phyloP scores from a whole-genome alignment of 2,113 vertebrate genomes.

The Lophura nycthemera region DNA sequence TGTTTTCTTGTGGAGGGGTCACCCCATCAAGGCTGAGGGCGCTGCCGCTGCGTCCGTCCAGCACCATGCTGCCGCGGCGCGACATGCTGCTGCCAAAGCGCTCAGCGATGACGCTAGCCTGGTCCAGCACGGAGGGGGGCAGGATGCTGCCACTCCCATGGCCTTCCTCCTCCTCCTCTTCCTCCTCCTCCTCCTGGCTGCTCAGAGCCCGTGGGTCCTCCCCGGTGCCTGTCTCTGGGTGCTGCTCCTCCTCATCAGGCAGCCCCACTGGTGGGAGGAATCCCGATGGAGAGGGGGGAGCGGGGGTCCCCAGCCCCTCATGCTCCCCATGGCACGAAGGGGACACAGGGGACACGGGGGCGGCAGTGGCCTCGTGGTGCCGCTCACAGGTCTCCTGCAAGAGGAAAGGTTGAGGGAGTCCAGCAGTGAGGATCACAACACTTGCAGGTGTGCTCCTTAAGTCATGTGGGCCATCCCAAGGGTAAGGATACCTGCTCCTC shows the following conservation, averaged over 20 bases:
- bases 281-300: background rate
- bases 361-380: background rate
- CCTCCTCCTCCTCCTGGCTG: constrained; percentile 87
- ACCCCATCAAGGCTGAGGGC: constrained; percentile 79
- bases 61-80: constrained; percentile 83
- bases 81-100: constrained; percentile 81
- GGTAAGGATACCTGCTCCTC: constrained; percentile 87
- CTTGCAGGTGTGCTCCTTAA: background rate
- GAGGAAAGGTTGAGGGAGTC: background rate
- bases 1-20: background rate
- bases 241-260: background rate
- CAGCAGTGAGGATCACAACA: too few species aligned
- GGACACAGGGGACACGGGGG: background rate
- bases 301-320: background rate
- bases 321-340: background rate
- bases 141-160: constrained; percentile 81
- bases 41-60: constrained; percentile 81
- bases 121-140: constrained; percentile 86
- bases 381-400: background rate
- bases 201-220: constrained; percentile 83
- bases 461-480: background rate
- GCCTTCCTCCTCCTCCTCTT: constrained; percentile 39
- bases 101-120: constrained; percentile 86
- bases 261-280: background rate
- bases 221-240: constrained; percentile 37